Evolutionary conservation across 1,140 invertebrate genomes (phyloP).

Genomic region (Lepidurus apus): DNA sequence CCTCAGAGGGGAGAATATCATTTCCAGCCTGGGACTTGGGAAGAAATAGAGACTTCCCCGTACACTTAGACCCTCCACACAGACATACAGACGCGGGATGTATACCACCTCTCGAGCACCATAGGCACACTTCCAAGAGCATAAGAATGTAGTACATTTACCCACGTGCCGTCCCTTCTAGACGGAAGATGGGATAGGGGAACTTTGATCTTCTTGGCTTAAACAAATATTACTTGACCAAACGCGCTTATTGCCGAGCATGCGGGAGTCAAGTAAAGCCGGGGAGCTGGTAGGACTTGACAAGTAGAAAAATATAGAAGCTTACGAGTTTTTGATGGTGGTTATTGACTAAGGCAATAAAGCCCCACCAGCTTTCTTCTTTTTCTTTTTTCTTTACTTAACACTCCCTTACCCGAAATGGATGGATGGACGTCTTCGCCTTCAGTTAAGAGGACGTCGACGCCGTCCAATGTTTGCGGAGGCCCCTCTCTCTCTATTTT

Average conservation of each 20-base stretch:
- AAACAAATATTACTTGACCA: constrained; percentile 8
- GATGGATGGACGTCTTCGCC: neutral
- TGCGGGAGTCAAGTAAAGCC: neutral
- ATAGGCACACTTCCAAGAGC: too few relatives aligned
- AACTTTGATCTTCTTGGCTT: neutral
- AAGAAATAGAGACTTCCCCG: too few relatives aligned
- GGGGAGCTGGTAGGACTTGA: constrained; percentile 6
- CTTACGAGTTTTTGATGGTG: constrained; percentile 3
- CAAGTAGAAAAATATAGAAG: neutral
- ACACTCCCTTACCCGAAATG: neutral
- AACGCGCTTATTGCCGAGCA: neutral
- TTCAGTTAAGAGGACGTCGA: neutral
- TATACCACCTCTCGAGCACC: too few relatives aligned
- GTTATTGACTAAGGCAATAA: constrained; percentile 22
- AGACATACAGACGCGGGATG: too few relatives aligned
- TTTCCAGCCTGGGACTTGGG: too few relatives aligned
- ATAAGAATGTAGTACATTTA: too few relatives aligned
- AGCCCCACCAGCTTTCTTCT: neutral
- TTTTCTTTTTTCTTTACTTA: neutral
- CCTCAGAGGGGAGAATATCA: too few relatives aligned
- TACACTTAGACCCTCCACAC: too few relatives aligned
- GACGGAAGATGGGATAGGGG: too few relatives aligned
- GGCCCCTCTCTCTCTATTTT: neutral
- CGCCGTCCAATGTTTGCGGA: neutral
- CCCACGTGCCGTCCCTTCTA: too few relatives aligned